Conservation (phyloP, 2,888 invertebrate species). For the Perizoma flavofasciatum region DNA sequence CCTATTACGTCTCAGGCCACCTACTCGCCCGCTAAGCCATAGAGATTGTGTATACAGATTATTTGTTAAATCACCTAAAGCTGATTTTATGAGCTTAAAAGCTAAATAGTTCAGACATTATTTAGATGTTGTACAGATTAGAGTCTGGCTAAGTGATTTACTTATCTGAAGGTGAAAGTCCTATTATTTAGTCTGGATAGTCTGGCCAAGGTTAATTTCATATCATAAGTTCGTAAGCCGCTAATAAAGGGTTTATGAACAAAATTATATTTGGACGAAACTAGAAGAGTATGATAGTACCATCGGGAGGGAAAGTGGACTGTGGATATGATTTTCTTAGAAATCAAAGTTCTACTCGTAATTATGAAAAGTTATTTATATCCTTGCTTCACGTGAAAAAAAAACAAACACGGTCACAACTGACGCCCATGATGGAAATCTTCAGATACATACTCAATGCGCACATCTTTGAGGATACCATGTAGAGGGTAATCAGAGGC, state of each 20-base stretch:
- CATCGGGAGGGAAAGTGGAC: conserved; percentile 17
- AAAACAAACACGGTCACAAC: too few species aligned
- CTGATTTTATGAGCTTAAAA: background rate
- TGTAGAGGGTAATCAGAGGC: too few species aligned
- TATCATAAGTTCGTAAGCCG: conserved; percentile 30
- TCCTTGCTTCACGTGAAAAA: too few species aligned
- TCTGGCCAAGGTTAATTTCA: conserved; percentile 24
- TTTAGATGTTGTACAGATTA: conserved; percentile 4
- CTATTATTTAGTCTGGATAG: conserved; percentile 9
- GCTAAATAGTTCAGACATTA: too few species aligned
- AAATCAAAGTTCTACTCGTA: too few species aligned
- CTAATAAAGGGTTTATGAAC: conserved; percentile 39
- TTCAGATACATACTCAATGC: too few species aligned
- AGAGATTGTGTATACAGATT: background rate
- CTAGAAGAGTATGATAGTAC: conserved; percentile 32
- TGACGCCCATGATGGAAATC: too few species aligned
- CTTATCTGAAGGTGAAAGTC: conserved; percentile 12
- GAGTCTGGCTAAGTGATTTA: conserved; percentile 15
- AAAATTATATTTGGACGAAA: conserved; percentile 32
- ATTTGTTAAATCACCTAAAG: background rate
- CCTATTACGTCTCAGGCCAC: too few species aligned
- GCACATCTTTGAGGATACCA: too few species aligned
- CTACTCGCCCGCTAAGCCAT: too few species aligned
- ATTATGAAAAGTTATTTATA: too few species aligned
- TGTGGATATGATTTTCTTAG: background rate